Evolutionary conservation across 2,113 vertebrate species (phyloP).

Genomic region (Panurus biarmicus): DNA sequence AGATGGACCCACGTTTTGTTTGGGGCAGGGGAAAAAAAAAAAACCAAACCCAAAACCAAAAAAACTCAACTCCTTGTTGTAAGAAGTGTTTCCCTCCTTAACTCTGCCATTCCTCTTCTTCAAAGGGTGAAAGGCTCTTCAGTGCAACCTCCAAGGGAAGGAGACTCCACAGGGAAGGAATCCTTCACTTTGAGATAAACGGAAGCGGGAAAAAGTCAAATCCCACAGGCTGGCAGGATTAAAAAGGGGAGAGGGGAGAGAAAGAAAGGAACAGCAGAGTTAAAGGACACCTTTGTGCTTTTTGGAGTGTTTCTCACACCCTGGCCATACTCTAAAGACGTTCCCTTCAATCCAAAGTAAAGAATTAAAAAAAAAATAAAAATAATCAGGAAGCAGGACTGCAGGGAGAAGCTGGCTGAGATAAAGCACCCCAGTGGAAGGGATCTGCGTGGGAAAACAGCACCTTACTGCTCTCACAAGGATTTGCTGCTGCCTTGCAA

Average conservation of each 20-base stretch:
- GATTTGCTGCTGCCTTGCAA: conserved; percentile 20
- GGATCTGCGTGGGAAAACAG: conserved; percentile 5
- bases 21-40: accelerated
- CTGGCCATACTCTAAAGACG: conserved; percentile 16
- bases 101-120: not conserved
- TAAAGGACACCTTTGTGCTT: conserved; percentile 55
- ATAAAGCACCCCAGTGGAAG: conserved; percentile 5
- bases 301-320: conserved; percentile 7
- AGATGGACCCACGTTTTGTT: not conserved
- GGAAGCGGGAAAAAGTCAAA: conserved; percentile 15
- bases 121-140: conserved; percentile 25
- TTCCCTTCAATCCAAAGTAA: conserved; percentile 14
- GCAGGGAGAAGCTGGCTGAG: not conserved
- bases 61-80: not conserved
- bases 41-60: not conserved
- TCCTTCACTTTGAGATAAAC: conserved; percentile 25
- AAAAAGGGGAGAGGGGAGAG: conserved; percentile 18
- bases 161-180: conserved; percentile 29
- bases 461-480: conserved; percentile 2
- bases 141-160: conserved; percentile 40
- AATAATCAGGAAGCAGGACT: not conserved
- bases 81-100: not conserved
- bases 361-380: not conserved
- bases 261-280: conserved; percentile 27
- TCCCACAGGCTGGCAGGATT: conserved; percentile 5